Conservation (phyloP, 64 coral and sea anemone species). For the Cladopsammia gracilis region DNA sequence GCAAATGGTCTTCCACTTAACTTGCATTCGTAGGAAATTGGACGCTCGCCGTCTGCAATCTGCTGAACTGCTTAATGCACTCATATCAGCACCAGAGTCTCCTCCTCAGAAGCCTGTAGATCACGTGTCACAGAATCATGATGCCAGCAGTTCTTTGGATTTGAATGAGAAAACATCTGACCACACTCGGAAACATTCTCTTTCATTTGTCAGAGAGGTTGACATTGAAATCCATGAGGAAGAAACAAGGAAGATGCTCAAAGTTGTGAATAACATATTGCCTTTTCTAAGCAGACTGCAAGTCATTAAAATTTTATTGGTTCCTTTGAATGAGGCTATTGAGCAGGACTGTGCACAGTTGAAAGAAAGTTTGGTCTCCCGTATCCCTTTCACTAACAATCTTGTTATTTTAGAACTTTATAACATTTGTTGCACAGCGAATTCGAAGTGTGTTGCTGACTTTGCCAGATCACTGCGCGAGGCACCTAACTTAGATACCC, state of each 20-base stretch:
- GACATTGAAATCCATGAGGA: background rate
- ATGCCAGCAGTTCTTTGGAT: background rate
- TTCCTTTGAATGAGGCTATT: background rate
- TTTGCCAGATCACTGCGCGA: background rate
- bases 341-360: background rate
- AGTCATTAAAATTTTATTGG: background rate
- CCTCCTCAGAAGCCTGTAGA: background rate
- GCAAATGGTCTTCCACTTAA: background rate
- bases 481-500: background rate
- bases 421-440: too few species aligned
- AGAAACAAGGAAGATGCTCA: background rate
- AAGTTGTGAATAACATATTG: background rate
- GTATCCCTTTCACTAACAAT: background rate
- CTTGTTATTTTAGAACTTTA: background rate
- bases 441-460: too few species aligned
- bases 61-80: background rate
- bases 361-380: background rate
- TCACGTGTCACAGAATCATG: background rate
- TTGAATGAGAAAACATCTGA: background rate
- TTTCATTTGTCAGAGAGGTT: slow-evolving; percentile 8
- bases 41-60: too few species aligned
- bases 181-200: background rate
- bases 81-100: slow-evolving; percentile 6
- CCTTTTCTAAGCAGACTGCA: too few species aligned
- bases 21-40: background rate